Conservation (phyloP, 2,888 invertebrate species). For the Dryadula phaetusa region DNA sequence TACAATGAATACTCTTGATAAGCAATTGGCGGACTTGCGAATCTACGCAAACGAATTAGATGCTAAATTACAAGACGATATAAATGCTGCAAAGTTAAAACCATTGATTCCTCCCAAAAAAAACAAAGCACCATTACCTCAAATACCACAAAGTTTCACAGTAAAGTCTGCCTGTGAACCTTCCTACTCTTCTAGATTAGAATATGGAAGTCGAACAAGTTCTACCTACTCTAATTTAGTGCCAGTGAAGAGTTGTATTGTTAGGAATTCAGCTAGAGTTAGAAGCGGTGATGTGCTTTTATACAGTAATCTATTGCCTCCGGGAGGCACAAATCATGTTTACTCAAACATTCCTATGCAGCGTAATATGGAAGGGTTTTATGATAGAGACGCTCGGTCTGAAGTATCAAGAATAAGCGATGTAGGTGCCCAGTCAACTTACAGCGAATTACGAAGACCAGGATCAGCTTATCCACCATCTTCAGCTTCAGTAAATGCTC, state of each 20-base stretch:
- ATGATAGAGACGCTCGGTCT: constrained; percentile 72
- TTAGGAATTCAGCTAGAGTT: constrained; percentile 69
- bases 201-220: constrained; percentile 75
- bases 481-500: constrained; percentile 77
- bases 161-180: constrained; percentile 90
- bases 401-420: constrained; percentile 79
- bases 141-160: constrained; percentile 91
- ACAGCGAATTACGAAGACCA: constrained; percentile 85
- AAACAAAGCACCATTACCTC: constrained; percentile 75
- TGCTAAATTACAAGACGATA: constrained; percentile 79
- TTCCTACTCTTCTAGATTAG: constrained; percentile 90
- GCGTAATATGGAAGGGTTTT: constrained; percentile 82
- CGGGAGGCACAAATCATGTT: constrained; percentile 79
- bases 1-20: constrained; percentile 76
- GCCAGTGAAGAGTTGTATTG: constrained; percentile 81
- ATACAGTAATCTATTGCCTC: constrained; percentile 78
- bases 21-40: constrained; percentile 76
- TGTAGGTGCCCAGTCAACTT: constrained; percentile 84
- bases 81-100: constrained; percentile 77
- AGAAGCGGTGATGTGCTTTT: constrained; percentile 76
- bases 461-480: constrained; percentile 84
- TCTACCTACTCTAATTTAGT: constrained; percentile 80
- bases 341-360: constrained; percentile 78
- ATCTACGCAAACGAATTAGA: constrained; percentile 80
- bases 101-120: constrained; percentile 80